Evolutionary conservation across 2,888 invertebrate genomes (phyloP).

Genomic region (Eilema griseolum): DNA sequence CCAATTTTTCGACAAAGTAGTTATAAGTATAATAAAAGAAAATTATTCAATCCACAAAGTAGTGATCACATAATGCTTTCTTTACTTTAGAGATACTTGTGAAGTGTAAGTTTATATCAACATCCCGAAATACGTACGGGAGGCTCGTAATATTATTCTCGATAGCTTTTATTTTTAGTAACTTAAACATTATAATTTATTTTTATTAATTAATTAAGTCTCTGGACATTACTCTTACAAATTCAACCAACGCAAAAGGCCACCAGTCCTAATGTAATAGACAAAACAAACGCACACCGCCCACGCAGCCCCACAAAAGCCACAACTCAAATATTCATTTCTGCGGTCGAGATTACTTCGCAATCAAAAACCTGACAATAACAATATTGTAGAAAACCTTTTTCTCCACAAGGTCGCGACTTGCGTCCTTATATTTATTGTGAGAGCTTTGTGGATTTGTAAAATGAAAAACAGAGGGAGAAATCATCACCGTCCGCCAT

Average conservation of each 20-base stretch:
- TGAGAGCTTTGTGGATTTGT: conserved; percentile 43
- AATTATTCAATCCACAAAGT: too few relatives aligned
- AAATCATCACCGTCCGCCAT: conserved; percentile 51
- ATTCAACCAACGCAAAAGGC: neutral
- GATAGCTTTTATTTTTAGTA: too few relatives aligned
- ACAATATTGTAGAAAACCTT: conserved; percentile 46
- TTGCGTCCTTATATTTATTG: conserved; percentile 36
- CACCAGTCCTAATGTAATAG: neutral
- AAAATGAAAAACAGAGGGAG: conserved; percentile 56
- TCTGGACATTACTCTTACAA: too few relatives aligned
- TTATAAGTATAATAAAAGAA: too few relatives aligned
- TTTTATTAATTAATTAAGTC: too few relatives aligned
- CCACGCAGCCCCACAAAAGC: conserved; percentile 20
- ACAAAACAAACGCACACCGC: neutral
- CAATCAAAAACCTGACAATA: conserved; percentile 58
- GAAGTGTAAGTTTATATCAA: too few relatives aligned
- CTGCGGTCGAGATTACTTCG: conserved; percentile 51
- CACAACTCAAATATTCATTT: conserved; percentile 39
- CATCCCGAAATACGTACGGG: too few relatives aligned
- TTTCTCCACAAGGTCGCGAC: conserved; percentile 51
- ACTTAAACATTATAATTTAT: too few relatives aligned
- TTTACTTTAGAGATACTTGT: too few relatives aligned
- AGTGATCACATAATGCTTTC: too few relatives aligned
- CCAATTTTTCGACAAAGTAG: too few relatives aligned
- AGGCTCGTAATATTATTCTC: too few relatives aligned